Conservation (phyloP, 2,797 vertebrate genomes). For the Ateles fusciceps region DNA sequence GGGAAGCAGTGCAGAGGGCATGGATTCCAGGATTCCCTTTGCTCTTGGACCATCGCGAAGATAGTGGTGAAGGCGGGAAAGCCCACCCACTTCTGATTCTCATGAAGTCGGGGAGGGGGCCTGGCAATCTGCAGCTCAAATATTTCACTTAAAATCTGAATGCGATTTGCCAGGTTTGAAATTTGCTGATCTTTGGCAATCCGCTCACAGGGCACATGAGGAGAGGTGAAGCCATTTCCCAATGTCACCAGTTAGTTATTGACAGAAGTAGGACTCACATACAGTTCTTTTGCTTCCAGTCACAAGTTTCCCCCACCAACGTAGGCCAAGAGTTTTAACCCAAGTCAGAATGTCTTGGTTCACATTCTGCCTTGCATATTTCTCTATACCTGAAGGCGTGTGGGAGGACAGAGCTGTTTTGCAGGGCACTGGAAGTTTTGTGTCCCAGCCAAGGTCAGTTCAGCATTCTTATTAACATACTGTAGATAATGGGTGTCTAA, state of each 20-base stretch:
- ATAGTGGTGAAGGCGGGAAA: fast-evolving
- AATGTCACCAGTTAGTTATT: slow-evolving; percentile 48
- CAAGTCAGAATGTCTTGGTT: neutral
- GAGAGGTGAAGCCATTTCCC: neutral
- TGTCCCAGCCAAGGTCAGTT: slow-evolving; percentile 72
- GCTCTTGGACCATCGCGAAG: neutral
- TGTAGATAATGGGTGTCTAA: slow-evolving; percentile 73
- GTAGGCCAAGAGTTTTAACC: neutral
- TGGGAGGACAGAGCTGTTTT: slow-evolving; percentile 56
- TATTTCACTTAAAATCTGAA: neutral
- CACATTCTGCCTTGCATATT: slow-evolving; percentile 4
- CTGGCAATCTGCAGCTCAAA: neutral
- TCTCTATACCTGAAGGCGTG: neutral
- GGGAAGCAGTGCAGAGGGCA: neutral
- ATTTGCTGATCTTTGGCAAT: neutral
- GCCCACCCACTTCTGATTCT: neutral
- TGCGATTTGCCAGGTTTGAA: neutral
- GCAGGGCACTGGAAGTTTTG: slow-evolving; percentile 60
- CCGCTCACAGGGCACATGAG: neutral
- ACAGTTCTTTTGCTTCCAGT: neutral
- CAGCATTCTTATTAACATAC: slow-evolving; percentile 74
- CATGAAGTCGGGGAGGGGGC: neutral
- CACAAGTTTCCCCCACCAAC: neutral
- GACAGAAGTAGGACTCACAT: neutral
- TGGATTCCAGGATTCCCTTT: neutral